Conservation (phyloP, 23 tunicate species). For the Aplidium turbinatum region DNA sequence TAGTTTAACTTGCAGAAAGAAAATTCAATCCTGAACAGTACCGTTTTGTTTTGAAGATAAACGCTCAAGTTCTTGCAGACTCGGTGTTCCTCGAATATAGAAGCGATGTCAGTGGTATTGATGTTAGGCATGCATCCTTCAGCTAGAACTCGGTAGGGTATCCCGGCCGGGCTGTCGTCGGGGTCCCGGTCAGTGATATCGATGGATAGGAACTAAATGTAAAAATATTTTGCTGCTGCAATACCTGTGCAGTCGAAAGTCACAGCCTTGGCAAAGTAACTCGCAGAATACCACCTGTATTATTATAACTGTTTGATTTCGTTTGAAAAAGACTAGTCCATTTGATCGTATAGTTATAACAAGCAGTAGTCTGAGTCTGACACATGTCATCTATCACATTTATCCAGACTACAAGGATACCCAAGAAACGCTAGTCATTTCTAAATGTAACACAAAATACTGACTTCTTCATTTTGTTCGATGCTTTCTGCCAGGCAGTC, state of each 20-base stretch:
- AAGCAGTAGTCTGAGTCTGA: too few species aligned
- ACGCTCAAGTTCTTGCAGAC: conserved; percentile 73
- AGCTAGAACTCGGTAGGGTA: conserved; percentile 85
- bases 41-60: conserved; percentile 59
- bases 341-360: too few species aligned
- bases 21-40: too few species aligned
- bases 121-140: conserved; percentile 98
- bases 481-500: conserved; percentile 85
- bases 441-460: too few species aligned
- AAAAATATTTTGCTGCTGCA: neutral
- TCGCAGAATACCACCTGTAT: too few species aligned
- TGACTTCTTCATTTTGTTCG: conserved; percentile 84
- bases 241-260: neutral
- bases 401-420: too few species aligned
- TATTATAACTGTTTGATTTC: too few species aligned
- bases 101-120: conserved; percentile 60
- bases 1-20: too few species aligned
- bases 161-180: conserved; percentile 58
- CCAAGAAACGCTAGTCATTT: too few species aligned
- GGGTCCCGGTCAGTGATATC: conserved; percentile 97
- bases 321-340: too few species aligned
- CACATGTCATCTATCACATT: too few species aligned
- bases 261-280: neutral
- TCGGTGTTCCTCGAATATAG: conserved; percentile 93
- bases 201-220: conserved; percentile 64